A percentile compares a stretch with the other conserved stretches of the same genome.
Evolutionary conservation across 2,888 invertebrate genomes (phyloP).

Genomic region (Cosmorhoe ocellata): DNA sequence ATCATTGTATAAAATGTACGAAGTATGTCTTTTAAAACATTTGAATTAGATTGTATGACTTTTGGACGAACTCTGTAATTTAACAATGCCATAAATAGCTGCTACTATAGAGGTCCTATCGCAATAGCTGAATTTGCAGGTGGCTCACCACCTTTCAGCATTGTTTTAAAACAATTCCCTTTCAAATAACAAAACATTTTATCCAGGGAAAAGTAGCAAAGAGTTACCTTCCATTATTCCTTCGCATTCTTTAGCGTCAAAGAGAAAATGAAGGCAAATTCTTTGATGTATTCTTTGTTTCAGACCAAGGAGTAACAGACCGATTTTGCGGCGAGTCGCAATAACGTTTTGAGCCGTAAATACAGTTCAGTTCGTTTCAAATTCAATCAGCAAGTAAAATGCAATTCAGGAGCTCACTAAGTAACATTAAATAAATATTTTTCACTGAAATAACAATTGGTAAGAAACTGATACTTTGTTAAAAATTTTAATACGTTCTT

Average conservation of each 20-base stretch:
- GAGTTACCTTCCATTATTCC: constrained; percentile 33
- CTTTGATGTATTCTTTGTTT: constrained; percentile 38
- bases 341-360: neutral
- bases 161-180: constrained; percentile 20
- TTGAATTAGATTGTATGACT: too few relatives aligned
- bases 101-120: too few relatives aligned
- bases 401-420: neutral
- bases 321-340: neutral
- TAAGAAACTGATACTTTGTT: too few relatives aligned
- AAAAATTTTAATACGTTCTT: too few relatives aligned
- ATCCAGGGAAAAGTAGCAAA: constrained; percentile 18
- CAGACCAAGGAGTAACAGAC: constrained; percentile 11
- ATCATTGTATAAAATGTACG: too few relatives aligned
- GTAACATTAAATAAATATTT: constrained; percentile 4
- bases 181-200: constrained; percentile 30
- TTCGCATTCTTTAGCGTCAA: constrained; percentile 34
- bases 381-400: neutral
- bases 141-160: constrained; percentile 12
- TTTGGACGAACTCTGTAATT: too few relatives aligned
- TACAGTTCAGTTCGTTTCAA: neutral
- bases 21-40: too few relatives aligned
- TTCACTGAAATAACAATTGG: neutral
- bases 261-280: constrained; percentile 32
- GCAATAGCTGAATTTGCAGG: neutral
- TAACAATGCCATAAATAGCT: too few relatives aligned